Evolutionary conservation across 2,797 vertebrate genomes (phyloP), one percentile per base, ranked within the genome.

Genomic region (Lepilemur septentrionalis): DNA sequence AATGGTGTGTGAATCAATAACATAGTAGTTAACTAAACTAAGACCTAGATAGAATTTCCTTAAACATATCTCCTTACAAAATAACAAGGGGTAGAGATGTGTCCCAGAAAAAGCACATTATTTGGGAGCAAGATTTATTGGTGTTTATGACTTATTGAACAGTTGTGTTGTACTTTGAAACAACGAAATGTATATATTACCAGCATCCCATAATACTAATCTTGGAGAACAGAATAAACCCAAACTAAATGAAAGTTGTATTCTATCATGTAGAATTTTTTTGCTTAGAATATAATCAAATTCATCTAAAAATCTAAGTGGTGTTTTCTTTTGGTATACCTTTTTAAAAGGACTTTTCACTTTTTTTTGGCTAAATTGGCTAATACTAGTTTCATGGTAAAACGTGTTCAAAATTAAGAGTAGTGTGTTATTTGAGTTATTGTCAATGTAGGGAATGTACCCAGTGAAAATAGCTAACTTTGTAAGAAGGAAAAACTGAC

Each of bases 361-460:
- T 23, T 85, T 85, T 93, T 81, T 67, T 22, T 91, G 43, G 35
- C 25, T 85, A 87, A 91, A 63, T 72, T 95, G 70, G 52, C 18
- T 92, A 78, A 78, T 90, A 84, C 48, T 69, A 43, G 63, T 93
- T 87, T 97, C 38, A 86, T 65, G 12, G 32, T 89, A 82, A 88
- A 85, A 50, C 17, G 92, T 75, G 92, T 93, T 95, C 85, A 96
- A 89, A 92, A 91, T 85, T 52, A 90, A 87, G 12, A 91, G 20
- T 59, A 14, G 23, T 82, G 15, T 85, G 11, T 89, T 48, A 81
- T 61, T 94, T 93, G 28, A 79, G 23, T 84, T 94, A 72, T 89
- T 89, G 63, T 32, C 78, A 79, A 20, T 59, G 30, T 95, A 75
- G 23, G 14, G 7, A 76, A 92, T 72, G 17, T 28, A 72, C 15